These are phyloP conservation scores for Drosophila pseudotakahashii DNA, from an alignment of 2,888 invertebrate species.

Conservation along the genomic window DNA sequence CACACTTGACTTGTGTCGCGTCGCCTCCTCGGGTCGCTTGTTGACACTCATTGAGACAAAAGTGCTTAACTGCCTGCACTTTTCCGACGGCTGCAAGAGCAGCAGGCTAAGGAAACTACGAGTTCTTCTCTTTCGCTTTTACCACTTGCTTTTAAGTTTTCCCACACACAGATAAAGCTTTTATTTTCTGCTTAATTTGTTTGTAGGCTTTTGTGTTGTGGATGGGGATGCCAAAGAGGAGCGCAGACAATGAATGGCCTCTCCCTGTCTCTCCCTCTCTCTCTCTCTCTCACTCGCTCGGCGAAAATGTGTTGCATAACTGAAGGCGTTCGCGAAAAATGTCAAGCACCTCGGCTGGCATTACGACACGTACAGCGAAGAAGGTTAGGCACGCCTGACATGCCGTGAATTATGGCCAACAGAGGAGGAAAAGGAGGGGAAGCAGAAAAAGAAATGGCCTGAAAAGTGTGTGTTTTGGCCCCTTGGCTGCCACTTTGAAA, in stretches of 20 bases:
- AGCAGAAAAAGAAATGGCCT: conserved; percentile 23
- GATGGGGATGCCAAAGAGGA: conserved; percentile 14
- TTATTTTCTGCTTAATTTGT: conserved; percentile 79
- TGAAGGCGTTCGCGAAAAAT: conserved; percentile 63
- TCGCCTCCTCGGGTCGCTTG: conserved; percentile 60
- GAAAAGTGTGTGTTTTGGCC: conserved; percentile 47
- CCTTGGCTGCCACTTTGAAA: conserved; percentile 56
- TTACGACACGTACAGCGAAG: conserved; percentile 54
- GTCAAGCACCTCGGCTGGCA: conserved; percentile 70
- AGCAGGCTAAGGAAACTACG: conserved; percentile 22
- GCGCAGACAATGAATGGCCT: conserved; percentile 57
- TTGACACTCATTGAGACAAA: conserved; percentile 81
- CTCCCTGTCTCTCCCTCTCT: conserved; percentile 13
- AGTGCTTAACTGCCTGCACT: conserved; percentile 78
- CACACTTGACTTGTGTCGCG: conserved; percentile 46
- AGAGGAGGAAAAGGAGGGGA: not conserved
- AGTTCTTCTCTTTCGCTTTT: conserved; percentile 39
- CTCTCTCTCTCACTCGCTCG: conserved; percentile 1
- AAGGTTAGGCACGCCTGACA: conserved; percentile 71
- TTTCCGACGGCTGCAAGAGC: conserved; percentile 49
- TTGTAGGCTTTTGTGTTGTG: conserved; percentile 58
- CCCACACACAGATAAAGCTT: conserved; percentile 40
- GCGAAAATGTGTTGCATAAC: conserved; percentile 66
- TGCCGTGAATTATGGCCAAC: conserved; percentile 49
- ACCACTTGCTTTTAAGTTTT: conserved; percentile 46